Conservation (phyloP, 2,113 vertebrate genomes). For the Piprites chloris region DNA sequence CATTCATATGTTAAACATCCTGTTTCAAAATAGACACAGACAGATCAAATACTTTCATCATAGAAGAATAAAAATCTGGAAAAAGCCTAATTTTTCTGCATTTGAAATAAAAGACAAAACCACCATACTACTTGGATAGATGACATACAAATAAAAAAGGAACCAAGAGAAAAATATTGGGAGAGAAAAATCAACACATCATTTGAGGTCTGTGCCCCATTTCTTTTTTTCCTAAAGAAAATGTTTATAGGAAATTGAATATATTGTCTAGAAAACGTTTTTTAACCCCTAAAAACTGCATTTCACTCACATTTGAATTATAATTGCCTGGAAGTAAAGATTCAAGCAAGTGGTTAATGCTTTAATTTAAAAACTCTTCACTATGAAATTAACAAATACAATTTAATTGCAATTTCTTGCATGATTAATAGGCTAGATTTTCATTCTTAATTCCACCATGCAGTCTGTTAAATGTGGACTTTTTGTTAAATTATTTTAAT, state of each 20-base stretch:
- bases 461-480: constrained; percentile 60
- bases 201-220: background rate
- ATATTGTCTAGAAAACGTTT: background rate
- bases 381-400: constrained; percentile 62
- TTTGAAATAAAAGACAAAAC: background rate
- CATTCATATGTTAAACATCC: background rate
- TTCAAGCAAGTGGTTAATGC: constrained; percentile 40
- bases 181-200: background rate
- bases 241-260: background rate
- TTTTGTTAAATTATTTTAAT: constrained; percentile 71
- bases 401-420: constrained; percentile 64
- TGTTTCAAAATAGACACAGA: background rate
- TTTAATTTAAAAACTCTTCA: constrained; percentile 55
- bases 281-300: background rate
- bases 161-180: background rate
- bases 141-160: background rate
- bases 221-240: background rate
- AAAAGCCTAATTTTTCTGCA: background rate
- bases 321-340: background rate
- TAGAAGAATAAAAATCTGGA: background rate
- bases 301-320: background rate
- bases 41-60: background rate
- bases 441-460: constrained; percentile 63
- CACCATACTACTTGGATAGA: background rate
- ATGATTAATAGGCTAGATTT: constrained; percentile 72